A percentile compares a stretch with the other conserved stretches of the same genome.
Evolutionary conservation across 2,888 invertebrate genomes (phyloP).

Genomic region (Chironomus tentans): DNA sequence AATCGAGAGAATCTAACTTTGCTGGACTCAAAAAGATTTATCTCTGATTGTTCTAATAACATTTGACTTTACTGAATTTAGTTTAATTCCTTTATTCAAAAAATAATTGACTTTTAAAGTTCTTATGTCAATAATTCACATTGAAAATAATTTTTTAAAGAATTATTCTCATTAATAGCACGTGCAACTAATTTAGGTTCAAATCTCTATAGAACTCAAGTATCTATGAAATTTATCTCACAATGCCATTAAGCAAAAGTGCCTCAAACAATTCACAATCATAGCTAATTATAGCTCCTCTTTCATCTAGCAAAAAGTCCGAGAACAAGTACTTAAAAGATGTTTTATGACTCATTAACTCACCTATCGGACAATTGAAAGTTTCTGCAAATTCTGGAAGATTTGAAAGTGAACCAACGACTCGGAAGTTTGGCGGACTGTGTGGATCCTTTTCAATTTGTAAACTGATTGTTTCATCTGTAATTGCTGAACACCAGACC

Average conservation of each 20-base stretch:
- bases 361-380: conserved; percentile 64
- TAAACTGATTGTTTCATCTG: conserved; percentile 71
- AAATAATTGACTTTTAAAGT: too few species aligned
- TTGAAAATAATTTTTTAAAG: not conserved
- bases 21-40: too few species aligned
- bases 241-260: too few species aligned
- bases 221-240: too few species aligned
- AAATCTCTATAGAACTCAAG: too few species aligned
- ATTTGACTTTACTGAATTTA: too few species aligned
- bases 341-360: conserved; percentile 51
- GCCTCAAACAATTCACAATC: too few species aligned
- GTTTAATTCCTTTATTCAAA: too few species aligned
- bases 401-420: conserved; percentile 80
- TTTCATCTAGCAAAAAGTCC: not conserved
- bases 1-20: too few species aligned
- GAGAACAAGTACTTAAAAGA: not conserved
- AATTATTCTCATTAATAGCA: too few species aligned
- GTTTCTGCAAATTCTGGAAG: conserved; percentile 71
- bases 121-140: not conserved
- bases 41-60: too few species aligned
- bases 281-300: not conserved
- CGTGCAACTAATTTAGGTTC: too few species aligned
- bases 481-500: conserved; percentile 87
- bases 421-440: conserved; percentile 76
- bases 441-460: conserved; percentile 92